phyloP scores from a whole-genome alignment of 2,797 vertebrate species.

The Mus minutoides region DNA sequence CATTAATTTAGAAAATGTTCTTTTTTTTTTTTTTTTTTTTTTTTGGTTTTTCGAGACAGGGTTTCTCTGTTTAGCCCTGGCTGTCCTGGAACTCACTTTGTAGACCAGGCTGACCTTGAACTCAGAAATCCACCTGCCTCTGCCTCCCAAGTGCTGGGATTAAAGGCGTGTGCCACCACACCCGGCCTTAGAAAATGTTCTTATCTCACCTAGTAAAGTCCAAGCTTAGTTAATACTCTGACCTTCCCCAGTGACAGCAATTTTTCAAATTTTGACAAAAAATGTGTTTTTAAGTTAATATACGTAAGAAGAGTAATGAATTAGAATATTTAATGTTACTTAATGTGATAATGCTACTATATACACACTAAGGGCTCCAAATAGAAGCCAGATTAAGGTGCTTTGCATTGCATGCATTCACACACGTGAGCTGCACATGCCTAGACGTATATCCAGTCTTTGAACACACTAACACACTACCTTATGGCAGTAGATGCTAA shows the following conservation, averaged over 20 bases:
- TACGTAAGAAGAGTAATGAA: neutral
- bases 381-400: neutral
- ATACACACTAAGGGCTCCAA: neutral
- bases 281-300: neutral
- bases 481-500: neutral
- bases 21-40: too few species aligned
- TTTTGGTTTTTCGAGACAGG: too few species aligned
- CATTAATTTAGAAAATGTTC: conserved; percentile 40
- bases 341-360: neutral
- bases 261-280: conserved; percentile 49
- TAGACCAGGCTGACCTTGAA: too few species aligned
- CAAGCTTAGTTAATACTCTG: neutral
- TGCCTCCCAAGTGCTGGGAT: too few species aligned
- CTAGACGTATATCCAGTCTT: neutral
- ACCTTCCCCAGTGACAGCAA: neutral
- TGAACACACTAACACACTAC: conserved; percentile 3
- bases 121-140: too few species aligned
- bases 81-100: too few species aligned
- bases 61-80: too few species aligned
- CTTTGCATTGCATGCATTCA: neutral
- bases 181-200: conserved; percentile 51
- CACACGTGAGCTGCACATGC: neutral
- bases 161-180: too few species aligned
- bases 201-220: neutral
- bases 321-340: neutral